A percentile compares a stretch with the other conserved stretches of the same genome.
phyloP scores from a whole-genome alignment of 2,888 invertebrate species.

The Parnassius orleans region DNA sequence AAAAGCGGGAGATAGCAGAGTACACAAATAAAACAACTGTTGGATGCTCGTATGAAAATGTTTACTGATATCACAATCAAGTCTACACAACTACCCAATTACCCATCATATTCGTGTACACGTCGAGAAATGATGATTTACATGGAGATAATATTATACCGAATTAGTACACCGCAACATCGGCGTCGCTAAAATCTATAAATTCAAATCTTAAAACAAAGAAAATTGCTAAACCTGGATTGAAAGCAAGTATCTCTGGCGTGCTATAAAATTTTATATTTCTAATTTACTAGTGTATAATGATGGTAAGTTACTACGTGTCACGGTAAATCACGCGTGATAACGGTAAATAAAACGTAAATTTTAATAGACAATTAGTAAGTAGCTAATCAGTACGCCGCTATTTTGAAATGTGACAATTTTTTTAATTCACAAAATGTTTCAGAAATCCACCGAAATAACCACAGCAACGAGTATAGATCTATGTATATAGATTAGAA shows the following conservation, averaged over 20 bases:
- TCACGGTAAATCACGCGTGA: conserved; percentile 41
- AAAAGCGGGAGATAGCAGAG: neutral
- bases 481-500: conserved; percentile 18
- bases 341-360: conserved; percentile 38
- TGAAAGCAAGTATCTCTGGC: conserved; percentile 59
- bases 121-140: conserved; percentile 67
- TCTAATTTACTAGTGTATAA: conserved; percentile 48
- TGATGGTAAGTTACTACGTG: conserved; percentile 43
- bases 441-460: neutral
- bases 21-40: conserved; percentile 47
- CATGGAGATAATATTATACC: conserved; percentile 50
- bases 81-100: conserved; percentile 77
- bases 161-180: conserved; percentile 47
- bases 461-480: conserved; percentile 19
- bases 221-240: conserved; percentile 38
- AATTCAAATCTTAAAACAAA: conserved; percentile 20
- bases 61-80: conserved; percentile 82
- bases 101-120: conserved; percentile 69
- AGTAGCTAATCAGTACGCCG: conserved; percentile 48
- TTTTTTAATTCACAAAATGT: conserved; percentile 20
- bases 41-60: conserved; percentile 81
- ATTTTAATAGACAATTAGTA: conserved; percentile 50
- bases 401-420: conserved; percentile 30
- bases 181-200: conserved; percentile 31
- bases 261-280: conserved; percentile 59